Evolutionary conservation across 2,888 invertebrate species (phyloP), one percentile per base, ranked within the genome.

Genomic region (Phaedon cochleariae): DNA sequence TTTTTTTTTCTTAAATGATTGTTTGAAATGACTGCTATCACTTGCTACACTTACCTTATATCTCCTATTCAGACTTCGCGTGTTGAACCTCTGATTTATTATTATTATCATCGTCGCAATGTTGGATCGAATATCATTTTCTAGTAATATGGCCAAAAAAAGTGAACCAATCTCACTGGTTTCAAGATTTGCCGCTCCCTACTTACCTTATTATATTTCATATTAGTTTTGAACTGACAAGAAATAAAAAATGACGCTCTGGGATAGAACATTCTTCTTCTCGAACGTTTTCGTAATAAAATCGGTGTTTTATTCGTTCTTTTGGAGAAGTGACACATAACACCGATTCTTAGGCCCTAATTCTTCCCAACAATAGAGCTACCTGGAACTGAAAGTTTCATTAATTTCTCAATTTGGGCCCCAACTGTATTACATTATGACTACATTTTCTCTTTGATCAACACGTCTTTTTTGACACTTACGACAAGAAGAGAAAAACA

Each of bases 201-300:
- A 37, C 34, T 54, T 6, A 54, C 31, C 54, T 41, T 22, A 20
- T 22, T 15, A 37, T 18, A 29, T 26, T 57, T 29, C 15, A 1
- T 22, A 7, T 61, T 26, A 51, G 21, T 53, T 57, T 45, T 17
- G 54, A 66, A 67, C 57, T 65, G 69, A 60, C 63, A 63, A 62
- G 65, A 62, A 67, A 59, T 63, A 67, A 62, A 67, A n/a, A 63
- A 69, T 62, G 59, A 22, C 15, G 67, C 63, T 65, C 37, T 61
- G 61, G 65, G 69, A 60, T 22, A 66, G 64, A 66, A 57, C 71
- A 64, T 71, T 69, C 69, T 65, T 69, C 64, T 71, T 64, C 62
- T 67, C 64, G 55, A 63, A 61, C 54, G 60, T 69, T 67, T 63
- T 62, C 59, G 67, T 69, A 71, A 71, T 71, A 71, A 71, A 69